Conservation (phyloP, 2,888 invertebrate genomes). For the Aleiodes testaceus region DNA sequence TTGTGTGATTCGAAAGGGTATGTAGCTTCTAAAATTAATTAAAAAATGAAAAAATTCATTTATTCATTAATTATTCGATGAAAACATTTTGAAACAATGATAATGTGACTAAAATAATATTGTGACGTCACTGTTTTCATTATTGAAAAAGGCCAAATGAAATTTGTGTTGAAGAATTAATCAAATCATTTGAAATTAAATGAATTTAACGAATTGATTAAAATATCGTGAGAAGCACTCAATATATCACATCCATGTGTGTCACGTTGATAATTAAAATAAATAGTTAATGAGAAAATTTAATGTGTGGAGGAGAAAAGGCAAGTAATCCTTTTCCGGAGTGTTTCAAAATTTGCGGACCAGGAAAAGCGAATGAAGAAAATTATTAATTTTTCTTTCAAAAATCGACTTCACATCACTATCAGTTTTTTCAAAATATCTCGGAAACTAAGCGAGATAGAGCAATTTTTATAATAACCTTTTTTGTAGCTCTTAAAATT, state of each 20-base stretch:
- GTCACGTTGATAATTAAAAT: constrained; percentile 15
- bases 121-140: not conserved
- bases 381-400: not conserved
- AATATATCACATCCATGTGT: not conserved
- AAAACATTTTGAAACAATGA: too few species aligned
- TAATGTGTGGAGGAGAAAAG: constrained; percentile 10
- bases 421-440: too few species aligned
- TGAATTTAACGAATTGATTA: not conserved
- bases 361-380: constrained; percentile 38
- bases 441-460: too few species aligned
- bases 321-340: not conserved
- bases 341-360: constrained; percentile 37
- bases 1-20: constrained; percentile 39
- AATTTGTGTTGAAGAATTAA: not conserved
- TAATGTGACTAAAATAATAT: too few species aligned
- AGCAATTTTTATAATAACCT: too few species aligned
- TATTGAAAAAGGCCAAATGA: constrained; percentile 8
- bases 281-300: constrained; percentile 6
- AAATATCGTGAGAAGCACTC: not conserved
- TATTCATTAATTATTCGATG: not conserved
- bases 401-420: not conserved
- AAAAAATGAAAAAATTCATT: not conserved
- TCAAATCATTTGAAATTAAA: not conserved
- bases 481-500: too few species aligned
- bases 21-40: constrained; percentile 22